phyloP scores from a whole-genome alignment of 2,113 vertebrate species.

The Hippocampus mohnikei region DNA sequence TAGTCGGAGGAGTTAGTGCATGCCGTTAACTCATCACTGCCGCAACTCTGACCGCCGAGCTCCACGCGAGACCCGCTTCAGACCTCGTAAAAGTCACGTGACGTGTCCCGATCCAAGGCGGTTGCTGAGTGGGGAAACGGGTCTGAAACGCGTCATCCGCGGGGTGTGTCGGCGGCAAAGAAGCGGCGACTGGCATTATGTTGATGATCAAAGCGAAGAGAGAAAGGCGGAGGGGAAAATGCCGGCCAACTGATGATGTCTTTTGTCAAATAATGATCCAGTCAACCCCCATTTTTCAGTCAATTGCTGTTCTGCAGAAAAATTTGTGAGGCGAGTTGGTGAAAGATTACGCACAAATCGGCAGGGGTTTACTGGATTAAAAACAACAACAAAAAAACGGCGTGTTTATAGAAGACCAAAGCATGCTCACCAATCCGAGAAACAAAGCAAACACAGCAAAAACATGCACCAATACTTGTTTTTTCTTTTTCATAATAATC shows the following conservation, averaged over 20 bases:
- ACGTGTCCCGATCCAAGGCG: background rate
- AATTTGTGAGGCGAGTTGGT: too few species aligned
- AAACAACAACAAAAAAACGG: background rate
- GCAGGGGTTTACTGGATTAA: background rate
- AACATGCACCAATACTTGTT: background rate
- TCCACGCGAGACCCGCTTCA: background rate
- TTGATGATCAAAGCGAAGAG: conserved; percentile 39
- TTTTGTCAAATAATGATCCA: background rate
- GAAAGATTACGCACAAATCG: background rate
- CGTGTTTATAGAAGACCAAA: background rate
- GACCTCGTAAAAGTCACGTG: background rate
- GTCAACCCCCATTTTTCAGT: background rate
- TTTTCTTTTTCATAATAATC: background rate
- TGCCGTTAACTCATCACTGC: background rate
- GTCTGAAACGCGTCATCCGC: conserved; percentile 32
- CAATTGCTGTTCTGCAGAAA: too few species aligned
- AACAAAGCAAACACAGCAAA: background rate
- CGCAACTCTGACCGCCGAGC: background rate
- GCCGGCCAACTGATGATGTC: conserved; percentile 22
- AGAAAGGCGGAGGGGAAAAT: conserved; percentile 51
- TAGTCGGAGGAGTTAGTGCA: conserved; percentile 3
- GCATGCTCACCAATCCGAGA: background rate
- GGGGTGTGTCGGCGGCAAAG: conserved; percentile 13
- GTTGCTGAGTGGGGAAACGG: background rate
- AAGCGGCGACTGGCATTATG: conserved; percentile 37